Evolutionary conservation across 2,797 vertebrate species (phyloP).

Genomic region (Neosalanx taihuensis): DNA sequence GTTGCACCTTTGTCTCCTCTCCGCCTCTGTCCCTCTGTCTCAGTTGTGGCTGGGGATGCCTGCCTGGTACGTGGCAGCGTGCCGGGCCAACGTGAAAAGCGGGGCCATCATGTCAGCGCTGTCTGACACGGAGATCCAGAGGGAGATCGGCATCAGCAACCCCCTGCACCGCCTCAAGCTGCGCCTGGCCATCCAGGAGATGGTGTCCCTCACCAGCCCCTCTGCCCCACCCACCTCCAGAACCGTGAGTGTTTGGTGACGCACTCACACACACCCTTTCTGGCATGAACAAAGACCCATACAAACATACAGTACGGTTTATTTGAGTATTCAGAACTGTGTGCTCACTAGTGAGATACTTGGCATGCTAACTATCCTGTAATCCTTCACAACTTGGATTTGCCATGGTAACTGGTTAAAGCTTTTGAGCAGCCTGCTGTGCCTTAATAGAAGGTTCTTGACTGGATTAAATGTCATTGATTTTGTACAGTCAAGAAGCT

Average conservation of each 20-base stretch:
- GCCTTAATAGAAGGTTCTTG: constrained; percentile 30
- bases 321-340: not conserved
- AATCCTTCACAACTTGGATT: constrained; percentile 29
- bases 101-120: constrained; percentile 98
- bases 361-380: constrained; percentile 14
- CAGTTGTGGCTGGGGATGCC: constrained; percentile 98
- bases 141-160: constrained; percentile 97
- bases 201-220: constrained; percentile 96
- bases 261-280: constrained; percentile 1
- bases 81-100: constrained; percentile 95
- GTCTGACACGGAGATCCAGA: constrained; percentile 96
- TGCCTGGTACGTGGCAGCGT: constrained; percentile 97
- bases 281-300: not conserved
- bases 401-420: constrained; percentile 51
- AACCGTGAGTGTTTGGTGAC: constrained; percentile 83
- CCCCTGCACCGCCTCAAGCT: constrained; percentile 95
- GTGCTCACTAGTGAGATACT: constrained; percentile 14
- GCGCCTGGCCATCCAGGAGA: constrained; percentile 95
- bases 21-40: not conserved
- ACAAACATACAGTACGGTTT: not conserved
- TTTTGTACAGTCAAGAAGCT: not conserved
- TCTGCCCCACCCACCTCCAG: constrained; percentile 95
- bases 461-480: constrained; percentile 16
- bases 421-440: constrained; percentile 28
- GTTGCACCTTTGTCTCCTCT: not conserved